Conservation (phyloP, 2,113 vertebrate species). For the Istiophorus platypterus region DNA sequence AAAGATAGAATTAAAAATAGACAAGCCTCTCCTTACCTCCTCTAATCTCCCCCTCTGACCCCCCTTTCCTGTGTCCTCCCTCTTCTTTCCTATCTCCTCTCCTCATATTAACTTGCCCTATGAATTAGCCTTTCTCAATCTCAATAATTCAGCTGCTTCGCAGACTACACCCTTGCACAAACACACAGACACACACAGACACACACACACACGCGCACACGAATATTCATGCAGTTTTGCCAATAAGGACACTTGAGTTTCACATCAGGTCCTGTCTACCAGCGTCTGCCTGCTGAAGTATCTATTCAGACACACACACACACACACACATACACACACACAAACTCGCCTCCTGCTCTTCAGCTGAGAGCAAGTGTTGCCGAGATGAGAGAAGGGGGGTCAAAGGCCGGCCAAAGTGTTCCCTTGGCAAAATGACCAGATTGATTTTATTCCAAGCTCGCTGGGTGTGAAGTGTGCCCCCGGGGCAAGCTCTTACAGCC, state of each 20-base stretch:
- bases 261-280: slow-evolving; percentile 43
- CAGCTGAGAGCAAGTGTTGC: slow-evolving; percentile 37
- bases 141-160: slow-evolving; percentile 47
- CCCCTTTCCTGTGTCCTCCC: too few relatives aligned
- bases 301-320: slow-evolving; percentile 23
- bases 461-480: slow-evolving; percentile 46
- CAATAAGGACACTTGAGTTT: slow-evolving; percentile 54
- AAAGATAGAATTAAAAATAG: slow-evolving; percentile 1
- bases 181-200: too few relatives aligned
- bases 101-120: slow-evolving; percentile 16
- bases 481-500: slow-evolving; percentile 23
- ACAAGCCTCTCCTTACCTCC: background rate
- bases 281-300: slow-evolving; percentile 20
- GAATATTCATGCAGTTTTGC: background rate
- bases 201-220: background rate
- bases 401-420: slow-evolving; percentile 60
- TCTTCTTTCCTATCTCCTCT: background rate
- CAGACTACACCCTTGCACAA: slow-evolving; percentile 9
- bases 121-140: slow-evolving; percentile 23
- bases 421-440: slow-evolving; percentile 67
- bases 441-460: slow-evolving; percentile 26
- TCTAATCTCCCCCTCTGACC: background rate
- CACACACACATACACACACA: slow-evolving; percentile 16
- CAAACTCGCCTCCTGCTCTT: slow-evolving; percentile 41
- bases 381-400: slow-evolving; percentile 48